A percentile compares a stretch with the other conserved stretches of the same genome.
Evolutionary conservation across 2,888 invertebrate species (phyloP).

Genomic region (Anarsia innoxiella): DNA sequence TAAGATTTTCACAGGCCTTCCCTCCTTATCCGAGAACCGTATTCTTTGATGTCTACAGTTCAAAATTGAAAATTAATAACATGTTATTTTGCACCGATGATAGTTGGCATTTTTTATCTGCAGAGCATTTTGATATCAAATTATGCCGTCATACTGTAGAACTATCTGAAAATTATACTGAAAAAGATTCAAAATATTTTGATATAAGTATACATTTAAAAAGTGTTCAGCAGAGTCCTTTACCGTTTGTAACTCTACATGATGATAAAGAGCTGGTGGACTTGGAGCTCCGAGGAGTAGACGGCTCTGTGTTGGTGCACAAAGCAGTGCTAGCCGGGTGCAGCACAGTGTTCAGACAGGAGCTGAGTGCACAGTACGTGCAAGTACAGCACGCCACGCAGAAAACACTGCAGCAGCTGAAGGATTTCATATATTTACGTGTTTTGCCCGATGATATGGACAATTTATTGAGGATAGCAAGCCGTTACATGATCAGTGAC

Average conservation of each 20-base stretch:
- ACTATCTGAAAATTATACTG: too few relatives aligned
- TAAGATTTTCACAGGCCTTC: too few relatives aligned
- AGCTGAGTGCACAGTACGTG: not conserved
- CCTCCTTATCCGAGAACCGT: too few relatives aligned
- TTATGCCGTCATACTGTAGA: too few relatives aligned
- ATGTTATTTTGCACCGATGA: too few relatives aligned
- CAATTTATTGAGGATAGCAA: not conserved
- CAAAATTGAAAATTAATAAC: too few relatives aligned
- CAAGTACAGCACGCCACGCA: not conserved
- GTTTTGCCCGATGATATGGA: not conserved
- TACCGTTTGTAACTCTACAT: not conserved
- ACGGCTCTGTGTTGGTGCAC: not conserved
- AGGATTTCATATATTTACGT: not conserved
- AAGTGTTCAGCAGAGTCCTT: too few relatives aligned
- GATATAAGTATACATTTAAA: too few relatives aligned
- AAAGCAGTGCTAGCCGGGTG: not conserved
- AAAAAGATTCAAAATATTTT: too few relatives aligned
- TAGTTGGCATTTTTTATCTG: too few relatives aligned
- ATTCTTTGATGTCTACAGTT: too few relatives aligned
- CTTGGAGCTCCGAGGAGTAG: not conserved
- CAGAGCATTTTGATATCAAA: too few relatives aligned
- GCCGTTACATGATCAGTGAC: not conserved
- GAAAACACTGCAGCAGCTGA: not conserved
- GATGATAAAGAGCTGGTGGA: not conserved
- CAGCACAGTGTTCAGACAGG: not conserved